These are phyloP conservation scores for Tethea ocularis DNA, from an alignment of 2,888 invertebrate genomes.

Conservation along the genomic window DNA sequence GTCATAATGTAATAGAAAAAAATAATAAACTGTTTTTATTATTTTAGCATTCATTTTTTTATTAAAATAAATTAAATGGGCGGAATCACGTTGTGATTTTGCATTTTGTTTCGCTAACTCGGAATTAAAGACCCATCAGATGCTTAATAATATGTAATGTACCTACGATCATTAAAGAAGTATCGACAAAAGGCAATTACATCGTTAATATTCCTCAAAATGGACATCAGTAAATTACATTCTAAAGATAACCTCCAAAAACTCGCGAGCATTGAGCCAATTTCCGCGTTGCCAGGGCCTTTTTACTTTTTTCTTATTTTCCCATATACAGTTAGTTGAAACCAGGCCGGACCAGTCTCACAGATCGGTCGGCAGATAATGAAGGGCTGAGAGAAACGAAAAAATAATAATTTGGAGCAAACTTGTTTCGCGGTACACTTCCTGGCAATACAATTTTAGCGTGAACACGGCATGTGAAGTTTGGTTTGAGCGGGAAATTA, in stretches of 20 bases:
- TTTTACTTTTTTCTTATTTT: conserved; percentile 12
- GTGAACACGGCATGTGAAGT: background rate
- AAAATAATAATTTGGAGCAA: conserved; percentile 11
- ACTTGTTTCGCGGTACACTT: conserved; percentile 8
- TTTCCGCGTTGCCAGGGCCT: conserved; percentile 16
- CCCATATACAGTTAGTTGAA: conserved; percentile 23
- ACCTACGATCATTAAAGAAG: background rate
- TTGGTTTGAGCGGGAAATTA: conserved; percentile 2
- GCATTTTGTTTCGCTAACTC: no score
- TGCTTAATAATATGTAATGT: background rate
- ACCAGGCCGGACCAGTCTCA: conserved; percentile 20
- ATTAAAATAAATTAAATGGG: no score
- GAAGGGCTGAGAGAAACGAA: conserved; percentile 18
- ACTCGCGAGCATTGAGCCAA: conserved; percentile 7
- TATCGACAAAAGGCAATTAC: background rate
- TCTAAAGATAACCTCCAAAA: conserved; percentile 7
- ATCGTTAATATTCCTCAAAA: conserved; percentile 3
- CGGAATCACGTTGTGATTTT: no score
- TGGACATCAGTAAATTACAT: background rate
- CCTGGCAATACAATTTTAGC: conserved; percentile 4
- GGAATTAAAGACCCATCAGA: no score
- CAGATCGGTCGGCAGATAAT: conserved; percentile 25
- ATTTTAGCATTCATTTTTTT: no score
- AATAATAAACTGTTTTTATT: no score
- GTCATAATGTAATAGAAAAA: no score